A percentile compares a stretch with the other conserved stretches of the same genome.
phyloP scores from a whole-genome alignment of 2,797 vertebrate genomes.

The Chaetodon trifasciatus region DNA sequence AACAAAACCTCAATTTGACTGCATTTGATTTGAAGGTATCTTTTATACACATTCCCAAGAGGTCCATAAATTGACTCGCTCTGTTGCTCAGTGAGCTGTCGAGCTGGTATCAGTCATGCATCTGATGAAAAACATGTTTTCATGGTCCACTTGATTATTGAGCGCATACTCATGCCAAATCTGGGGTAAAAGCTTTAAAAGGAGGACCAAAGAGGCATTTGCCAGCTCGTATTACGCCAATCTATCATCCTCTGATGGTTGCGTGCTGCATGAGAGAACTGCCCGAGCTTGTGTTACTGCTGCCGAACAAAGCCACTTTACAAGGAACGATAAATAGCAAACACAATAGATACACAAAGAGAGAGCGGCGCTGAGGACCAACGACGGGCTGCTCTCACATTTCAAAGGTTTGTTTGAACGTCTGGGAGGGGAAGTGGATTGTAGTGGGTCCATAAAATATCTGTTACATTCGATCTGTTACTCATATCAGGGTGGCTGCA shows the following conservation, averaged over 20 bases:
- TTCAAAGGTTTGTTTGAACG: constrained; percentile 71
- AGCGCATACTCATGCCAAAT: constrained; percentile 64
- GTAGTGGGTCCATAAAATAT: constrained; percentile 66
- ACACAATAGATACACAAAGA: constrained; percentile 66
- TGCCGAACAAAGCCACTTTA: constrained; percentile 74
- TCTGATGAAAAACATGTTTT: constrained; percentile 66
- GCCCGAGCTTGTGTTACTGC: constrained; percentile 78
- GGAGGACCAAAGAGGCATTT: constrained; percentile 73
- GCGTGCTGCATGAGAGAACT: constrained; percentile 55
- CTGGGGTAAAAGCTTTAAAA: constrained; percentile 81
- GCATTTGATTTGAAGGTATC: constrained; percentile 32
- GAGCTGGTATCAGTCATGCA: constrained; percentile 49
- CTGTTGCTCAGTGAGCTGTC: constrained; percentile 25
- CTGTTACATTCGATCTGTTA: constrained; percentile 63
- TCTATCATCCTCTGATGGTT: constrained; percentile 76
- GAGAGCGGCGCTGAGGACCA: constrained; percentile 32
- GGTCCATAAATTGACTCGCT: constrained; percentile 27
- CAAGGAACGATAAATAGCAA: constrained; percentile 81
- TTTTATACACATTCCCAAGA: constrained; percentile 11
- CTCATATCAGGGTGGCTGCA: constrained; percentile 24
- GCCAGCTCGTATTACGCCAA: constrained; percentile 71
- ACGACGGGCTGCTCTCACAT: constrained; percentile 64
- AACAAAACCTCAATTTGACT: constrained; percentile 27
- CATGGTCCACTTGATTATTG: constrained; percentile 73
- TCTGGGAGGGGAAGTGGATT: constrained; percentile 58